Evolutionary conservation across 2,797 vertebrate species (phyloP).

Genomic region (Prionace glauca): DNA sequence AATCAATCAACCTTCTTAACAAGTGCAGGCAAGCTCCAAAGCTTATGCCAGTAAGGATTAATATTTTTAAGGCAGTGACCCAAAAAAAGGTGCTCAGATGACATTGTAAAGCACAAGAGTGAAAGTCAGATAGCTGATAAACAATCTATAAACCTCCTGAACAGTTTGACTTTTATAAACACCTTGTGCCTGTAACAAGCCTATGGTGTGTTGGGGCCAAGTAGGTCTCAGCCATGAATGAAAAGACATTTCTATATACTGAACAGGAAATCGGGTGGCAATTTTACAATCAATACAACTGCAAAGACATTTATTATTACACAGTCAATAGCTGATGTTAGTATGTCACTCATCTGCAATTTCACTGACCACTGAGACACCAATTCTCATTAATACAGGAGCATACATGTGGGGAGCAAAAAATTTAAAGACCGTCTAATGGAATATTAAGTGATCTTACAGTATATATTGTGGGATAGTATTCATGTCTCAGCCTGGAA

Average conservation of each 20-base stretch:
- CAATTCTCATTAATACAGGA: background rate
- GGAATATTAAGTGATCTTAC: background rate
- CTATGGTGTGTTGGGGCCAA: background rate
- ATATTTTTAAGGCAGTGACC: constrained; percentile 3
- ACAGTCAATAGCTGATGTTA: constrained; percentile 8
- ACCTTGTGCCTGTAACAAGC: background rate
- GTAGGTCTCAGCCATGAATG: background rate
- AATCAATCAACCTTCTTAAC: background rate
- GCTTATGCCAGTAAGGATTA: background rate
- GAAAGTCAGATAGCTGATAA: background rate
- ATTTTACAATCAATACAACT: background rate
- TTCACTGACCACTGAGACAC: background rate
- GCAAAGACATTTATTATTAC: background rate
- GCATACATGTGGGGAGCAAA: background rate
- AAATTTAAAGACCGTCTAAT: background rate
- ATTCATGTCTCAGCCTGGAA: background rate
- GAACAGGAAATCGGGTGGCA: background rate
- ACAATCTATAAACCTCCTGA: background rate
- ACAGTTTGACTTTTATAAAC: background rate
- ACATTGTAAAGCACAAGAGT: background rate
- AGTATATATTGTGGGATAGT: background rate
- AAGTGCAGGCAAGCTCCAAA: background rate
- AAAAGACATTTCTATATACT: background rate
- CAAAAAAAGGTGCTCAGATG: background rate
- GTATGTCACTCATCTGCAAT: background rate